These are phyloP conservation scores for Drosophila kurseongensis DNA, from an alignment of 1,140 invertebrate species.

Conservation along the genomic window DNA sequence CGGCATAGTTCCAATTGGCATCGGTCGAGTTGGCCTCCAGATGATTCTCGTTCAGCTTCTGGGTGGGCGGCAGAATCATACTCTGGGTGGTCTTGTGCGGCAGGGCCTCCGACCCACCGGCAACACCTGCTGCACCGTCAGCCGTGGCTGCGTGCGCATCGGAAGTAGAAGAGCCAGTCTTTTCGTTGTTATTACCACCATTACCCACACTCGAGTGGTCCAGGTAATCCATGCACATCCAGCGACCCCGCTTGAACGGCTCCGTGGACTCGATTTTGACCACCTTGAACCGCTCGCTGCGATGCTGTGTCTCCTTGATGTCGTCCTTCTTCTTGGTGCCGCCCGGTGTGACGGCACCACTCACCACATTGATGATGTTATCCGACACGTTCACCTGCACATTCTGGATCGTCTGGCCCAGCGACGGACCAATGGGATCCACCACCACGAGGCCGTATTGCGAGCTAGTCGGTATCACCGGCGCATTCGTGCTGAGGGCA, in stretches of 20 bases:
- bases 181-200: constrained; percentile 75
- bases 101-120: constrained; percentile 13
- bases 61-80: constrained; percentile 78
- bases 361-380: constrained; percentile 88
- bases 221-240: constrained; percentile 98
- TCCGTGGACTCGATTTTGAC: constrained; percentile 98
- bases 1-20: constrained; percentile 79
- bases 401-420: constrained; percentile 84
- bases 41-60: constrained; percentile 72
- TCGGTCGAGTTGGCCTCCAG: constrained; percentile 70
- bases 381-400: constrained; percentile 88
- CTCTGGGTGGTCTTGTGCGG: constrained; percentile 79
- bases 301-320: constrained; percentile 89
- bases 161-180: constrained; percentile 66
- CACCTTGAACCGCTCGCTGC: constrained; percentile 96
- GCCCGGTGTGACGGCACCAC: constrained; percentile 85
- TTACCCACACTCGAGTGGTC: constrained; percentile 88
- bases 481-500: constrained; percentile 90
- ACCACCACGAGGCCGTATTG: constrained; percentile 93
- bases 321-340: constrained; percentile 87
- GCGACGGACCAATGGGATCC: constrained; percentile 84
- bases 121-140: constrained; percentile 21
- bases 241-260: constrained; percentile 96
- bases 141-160: constrained; percentile 32
- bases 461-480: constrained; percentile 93